phyloP scores from a whole-genome alignment of 64 coral and sea anemone species.

The Hydrozoanthus tunicans region DNA sequence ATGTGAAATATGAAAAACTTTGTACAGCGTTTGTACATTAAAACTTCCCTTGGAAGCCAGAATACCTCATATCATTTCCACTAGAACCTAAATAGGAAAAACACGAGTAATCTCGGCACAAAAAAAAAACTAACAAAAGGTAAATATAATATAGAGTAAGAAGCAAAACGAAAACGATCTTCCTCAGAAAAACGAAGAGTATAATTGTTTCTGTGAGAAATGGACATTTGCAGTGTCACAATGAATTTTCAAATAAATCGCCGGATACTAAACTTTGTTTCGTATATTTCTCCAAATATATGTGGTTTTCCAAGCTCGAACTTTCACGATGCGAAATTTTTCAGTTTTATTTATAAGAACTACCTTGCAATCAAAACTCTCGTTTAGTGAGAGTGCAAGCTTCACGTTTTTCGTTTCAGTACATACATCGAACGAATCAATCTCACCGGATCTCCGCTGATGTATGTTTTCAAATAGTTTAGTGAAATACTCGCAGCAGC shows the following conservation, averaged over 20 bases:
- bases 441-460: conserved; percentile 73
- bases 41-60: no score
- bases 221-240: no score
- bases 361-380: background rate
- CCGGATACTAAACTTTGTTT: background rate
- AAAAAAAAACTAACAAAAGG: no score
- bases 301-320: background rate
- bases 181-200: no score
- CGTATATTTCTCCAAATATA: background rate
- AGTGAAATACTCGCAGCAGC: conserved; percentile 68
- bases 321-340: background rate
- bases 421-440: background rate
- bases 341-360: background rate
- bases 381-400: background rate
- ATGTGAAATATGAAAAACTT: no score
- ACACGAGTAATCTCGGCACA: no score
- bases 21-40: no score
- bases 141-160: no score
- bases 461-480: conserved; percentile 74
- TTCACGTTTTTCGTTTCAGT: background rate
- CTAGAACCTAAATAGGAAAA: no score
- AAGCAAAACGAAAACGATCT: no score
- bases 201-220: no score
- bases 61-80: no score
- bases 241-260: background rate